Evolutionary conservation across 2,113 vertebrate genomes (phyloP).

Genomic region (Oncorhynchus mykiss): DNA sequence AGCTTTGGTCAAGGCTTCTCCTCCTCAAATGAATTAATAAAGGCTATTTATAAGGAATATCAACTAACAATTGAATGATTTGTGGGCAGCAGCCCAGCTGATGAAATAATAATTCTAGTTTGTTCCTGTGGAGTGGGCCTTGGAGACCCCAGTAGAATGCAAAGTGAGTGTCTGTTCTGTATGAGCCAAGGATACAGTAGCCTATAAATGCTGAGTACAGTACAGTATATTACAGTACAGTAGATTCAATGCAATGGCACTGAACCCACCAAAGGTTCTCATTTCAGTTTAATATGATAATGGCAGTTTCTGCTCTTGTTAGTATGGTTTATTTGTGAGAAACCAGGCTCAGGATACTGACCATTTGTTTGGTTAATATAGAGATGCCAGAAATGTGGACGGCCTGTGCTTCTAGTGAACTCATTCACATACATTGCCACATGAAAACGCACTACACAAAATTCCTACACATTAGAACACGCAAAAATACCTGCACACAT

Average conservation of each 20-base stretch:
- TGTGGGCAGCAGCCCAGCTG: slow-evolving; percentile 78
- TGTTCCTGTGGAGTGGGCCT: slow-evolving; percentile 63
- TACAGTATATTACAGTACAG: too few relatives aligned
- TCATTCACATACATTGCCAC: neutral
- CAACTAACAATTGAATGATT: slow-evolving; percentile 81
- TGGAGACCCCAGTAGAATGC: slow-evolving; percentile 66
- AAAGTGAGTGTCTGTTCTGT: slow-evolving; percentile 27
- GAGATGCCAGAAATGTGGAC: neutral
- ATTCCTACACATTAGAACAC: neutral
- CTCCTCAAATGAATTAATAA: slow-evolving; percentile 79
- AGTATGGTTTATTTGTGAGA: too few relatives aligned
- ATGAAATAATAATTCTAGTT: slow-evolving; percentile 78
- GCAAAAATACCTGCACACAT: neutral
- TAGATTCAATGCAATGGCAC: too few relatives aligned
- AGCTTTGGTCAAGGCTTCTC: slow-evolving; percentile 63
- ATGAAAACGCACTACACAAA: too few relatives aligned
- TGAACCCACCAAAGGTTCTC: too few relatives aligned
- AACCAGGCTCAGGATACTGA: neutral
- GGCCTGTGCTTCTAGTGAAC: neutral
- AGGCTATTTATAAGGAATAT: slow-evolving; percentile 81
- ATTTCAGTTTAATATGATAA: too few relatives aligned
- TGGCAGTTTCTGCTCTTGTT: too few relatives aligned
- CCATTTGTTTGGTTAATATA: neutral
- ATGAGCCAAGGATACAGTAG: too few relatives aligned
- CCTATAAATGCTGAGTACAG: too few relatives aligned